Conservation (phyloP, 2,888 invertebrate genomes). For the Synanthedon myopaeformis region DNA sequence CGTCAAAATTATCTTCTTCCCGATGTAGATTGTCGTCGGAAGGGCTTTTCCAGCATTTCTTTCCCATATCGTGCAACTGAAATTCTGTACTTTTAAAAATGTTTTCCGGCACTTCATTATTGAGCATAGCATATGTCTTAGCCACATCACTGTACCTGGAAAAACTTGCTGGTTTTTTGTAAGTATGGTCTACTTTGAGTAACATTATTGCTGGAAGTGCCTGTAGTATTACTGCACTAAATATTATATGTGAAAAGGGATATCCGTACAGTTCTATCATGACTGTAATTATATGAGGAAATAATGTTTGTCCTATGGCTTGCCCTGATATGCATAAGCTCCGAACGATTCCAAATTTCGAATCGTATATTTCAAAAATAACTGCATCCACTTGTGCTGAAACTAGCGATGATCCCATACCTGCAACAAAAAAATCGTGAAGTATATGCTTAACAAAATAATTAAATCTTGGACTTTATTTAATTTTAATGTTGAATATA, state of each 20-base stretch:
- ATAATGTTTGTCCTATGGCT: constrained; percentile 53
- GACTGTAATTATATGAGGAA: constrained; percentile 53
- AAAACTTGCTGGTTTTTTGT: constrained; percentile 35
- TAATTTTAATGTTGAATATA: no score
- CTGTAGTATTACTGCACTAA: constrained; percentile 53
- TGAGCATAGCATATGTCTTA: constrained; percentile 49
- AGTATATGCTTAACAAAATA: neutral
- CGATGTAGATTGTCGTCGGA: constrained; percentile 49
- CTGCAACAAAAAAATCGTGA: constrained; percentile 24
- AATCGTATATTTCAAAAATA: constrained; percentile 58
- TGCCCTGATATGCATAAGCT: constrained; percentile 53
- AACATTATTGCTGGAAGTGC: constrained; percentile 48
- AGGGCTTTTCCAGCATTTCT: constrained; percentile 61
- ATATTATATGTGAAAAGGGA: constrained; percentile 39
- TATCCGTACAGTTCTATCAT: constrained; percentile 50
- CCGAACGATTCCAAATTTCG: constrained; percentile 41
- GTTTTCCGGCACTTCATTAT: constrained; percentile 36
- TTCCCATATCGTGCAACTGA: constrained; percentile 49
- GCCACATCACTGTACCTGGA: constrained; percentile 49
- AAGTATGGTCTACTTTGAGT: constrained; percentile 37
- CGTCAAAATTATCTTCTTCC: constrained; percentile 16
- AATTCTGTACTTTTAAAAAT: constrained; percentile 44
- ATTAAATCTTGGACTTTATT: neutral
- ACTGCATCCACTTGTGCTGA: constrained; percentile 62
- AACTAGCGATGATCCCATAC: constrained; percentile 55